Percentiles rank a stretch among this genome's conserved stretches.
These are phyloP conservation scores for Melipona quadrifasciata DNA, from an alignment of 1,140 invertebrate genomes.

Conservation along the genomic window DNA sequence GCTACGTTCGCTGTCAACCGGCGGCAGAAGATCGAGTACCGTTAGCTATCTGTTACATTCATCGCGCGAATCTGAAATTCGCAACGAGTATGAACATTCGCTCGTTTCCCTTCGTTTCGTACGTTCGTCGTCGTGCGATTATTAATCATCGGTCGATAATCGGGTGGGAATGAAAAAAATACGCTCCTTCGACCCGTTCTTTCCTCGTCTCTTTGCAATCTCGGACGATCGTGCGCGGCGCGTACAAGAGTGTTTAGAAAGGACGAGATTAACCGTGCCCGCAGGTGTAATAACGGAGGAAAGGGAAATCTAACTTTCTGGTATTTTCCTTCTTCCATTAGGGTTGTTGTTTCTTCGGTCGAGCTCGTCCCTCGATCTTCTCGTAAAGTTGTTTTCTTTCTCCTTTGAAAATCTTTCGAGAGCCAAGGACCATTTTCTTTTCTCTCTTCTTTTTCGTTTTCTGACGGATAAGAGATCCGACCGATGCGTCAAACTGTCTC, in stretches of 20 bases:
- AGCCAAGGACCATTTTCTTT: neutral
- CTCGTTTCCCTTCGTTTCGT: constrained; percentile 24
- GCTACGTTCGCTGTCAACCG: neutral
- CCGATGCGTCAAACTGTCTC: neutral
- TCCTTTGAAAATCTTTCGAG: neutral
- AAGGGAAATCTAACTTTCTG: neutral
- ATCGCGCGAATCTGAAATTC: constrained; percentile 51
- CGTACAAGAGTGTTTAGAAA: neutral
- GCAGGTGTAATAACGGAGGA: neutral
- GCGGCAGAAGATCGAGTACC: constrained; percentile 25
- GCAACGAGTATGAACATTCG: constrained; percentile 57
- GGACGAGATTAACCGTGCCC: neutral
- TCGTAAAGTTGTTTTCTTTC: neutral
- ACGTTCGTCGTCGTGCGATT: neutral
- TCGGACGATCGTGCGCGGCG: too few species aligned
- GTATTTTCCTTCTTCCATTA: neutral
- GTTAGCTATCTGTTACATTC: constrained; percentile 46
- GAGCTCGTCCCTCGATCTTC: neutral
- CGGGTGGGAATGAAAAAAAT: neutral
- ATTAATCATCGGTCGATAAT: neutral
- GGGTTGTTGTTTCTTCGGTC: neutral
- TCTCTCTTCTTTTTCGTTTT: neutral
- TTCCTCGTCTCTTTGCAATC: too few species aligned
- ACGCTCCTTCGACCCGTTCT: neutral
- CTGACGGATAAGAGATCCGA: neutral